Percentiles rank a stretch among this genome's conserved stretches.
Evolutionary conservation across 2,113 vertebrate genomes (phyloP).

Genomic region (Emydocephalus ijimae): DNA sequence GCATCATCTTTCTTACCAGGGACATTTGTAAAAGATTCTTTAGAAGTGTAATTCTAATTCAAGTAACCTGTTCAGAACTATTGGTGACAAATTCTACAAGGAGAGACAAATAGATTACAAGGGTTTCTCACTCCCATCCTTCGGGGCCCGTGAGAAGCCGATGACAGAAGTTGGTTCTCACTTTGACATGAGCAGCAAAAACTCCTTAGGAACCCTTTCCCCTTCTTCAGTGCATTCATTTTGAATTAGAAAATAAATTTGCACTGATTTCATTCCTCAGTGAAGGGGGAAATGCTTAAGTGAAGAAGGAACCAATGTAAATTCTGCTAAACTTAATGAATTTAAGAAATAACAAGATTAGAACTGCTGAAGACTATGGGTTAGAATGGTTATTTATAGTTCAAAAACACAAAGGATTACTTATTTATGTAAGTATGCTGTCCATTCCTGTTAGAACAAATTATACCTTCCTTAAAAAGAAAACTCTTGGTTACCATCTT

Average conservation of each 20-base stretch:
- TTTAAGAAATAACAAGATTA: background rate
- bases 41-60: background rate
- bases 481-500: background rate
- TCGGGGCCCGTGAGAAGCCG: background rate
- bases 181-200: background rate
- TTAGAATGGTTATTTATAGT: background rate
- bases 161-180: background rate
- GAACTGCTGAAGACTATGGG: background rate
- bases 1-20: background rate
- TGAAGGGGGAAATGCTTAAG: background rate
- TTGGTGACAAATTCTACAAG: background rate
- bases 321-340: background rate
- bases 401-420: background rate
- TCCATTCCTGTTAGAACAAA: background rate
- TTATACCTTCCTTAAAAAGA: background rate
- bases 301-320: background rate
- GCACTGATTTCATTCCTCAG: background rate
- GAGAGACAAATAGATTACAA: background rate
- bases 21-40: background rate
- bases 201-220: background rate
- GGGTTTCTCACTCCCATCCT: background rate
- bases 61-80: background rate
- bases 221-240: background rate
- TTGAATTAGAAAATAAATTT: background rate
- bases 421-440: background rate